These are phyloP conservation scores for Tetramorium bicarinatum DNA, from an alignment of 2,888 invertebrate species.

Conservation along the genomic window DNA sequence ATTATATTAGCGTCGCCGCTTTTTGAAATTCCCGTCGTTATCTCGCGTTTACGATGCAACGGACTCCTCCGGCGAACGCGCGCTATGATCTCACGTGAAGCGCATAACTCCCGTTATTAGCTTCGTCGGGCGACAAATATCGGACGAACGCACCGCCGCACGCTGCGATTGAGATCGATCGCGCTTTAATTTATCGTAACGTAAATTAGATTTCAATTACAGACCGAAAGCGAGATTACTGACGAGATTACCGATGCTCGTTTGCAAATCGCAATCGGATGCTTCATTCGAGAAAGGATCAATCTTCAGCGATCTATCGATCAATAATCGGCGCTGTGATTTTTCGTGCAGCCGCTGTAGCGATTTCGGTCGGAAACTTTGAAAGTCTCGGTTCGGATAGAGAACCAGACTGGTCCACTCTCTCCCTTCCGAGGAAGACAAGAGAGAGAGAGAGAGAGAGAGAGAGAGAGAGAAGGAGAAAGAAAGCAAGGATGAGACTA, in stretches of 20 bases:
- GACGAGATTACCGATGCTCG: not conserved
- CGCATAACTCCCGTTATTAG: not conserved
- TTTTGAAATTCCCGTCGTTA: slow-evolving; percentile 18
- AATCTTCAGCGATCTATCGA: slow-evolving; percentile 15
- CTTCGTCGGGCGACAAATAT: not conserved
- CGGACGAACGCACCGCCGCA: not conserved
- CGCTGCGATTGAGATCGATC: not conserved
- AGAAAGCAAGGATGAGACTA: slow-evolving; percentile 36
- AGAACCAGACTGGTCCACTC: slow-evolving; percentile 46
- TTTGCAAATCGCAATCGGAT: slow-evolving; percentile 4
- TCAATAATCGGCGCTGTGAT: slow-evolving; percentile 1
- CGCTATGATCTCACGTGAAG: not conserved
- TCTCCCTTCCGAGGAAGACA: slow-evolving; percentile 1
- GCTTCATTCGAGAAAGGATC: not conserved
- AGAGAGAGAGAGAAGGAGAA: not conserved
- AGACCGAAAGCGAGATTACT: not conserved
- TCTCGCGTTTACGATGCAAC: not conserved
- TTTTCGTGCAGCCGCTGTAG: slow-evolving; percentile 17
- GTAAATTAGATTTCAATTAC: slow-evolving; percentile 21
- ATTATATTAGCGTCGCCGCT: not conserved
- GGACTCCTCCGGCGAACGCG: not conserved
- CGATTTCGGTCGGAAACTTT: slow-evolving; percentile 35
- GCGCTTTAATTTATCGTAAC: slow-evolving; percentile 5
- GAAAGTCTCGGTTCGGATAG: slow-evolving; percentile 41
- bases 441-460: not conserved